Evolutionary conservation across 2,888 invertebrate genomes (phyloP), one percentile per base, ranked within the genome.

Genomic region (Sesamia inferens): DNA sequence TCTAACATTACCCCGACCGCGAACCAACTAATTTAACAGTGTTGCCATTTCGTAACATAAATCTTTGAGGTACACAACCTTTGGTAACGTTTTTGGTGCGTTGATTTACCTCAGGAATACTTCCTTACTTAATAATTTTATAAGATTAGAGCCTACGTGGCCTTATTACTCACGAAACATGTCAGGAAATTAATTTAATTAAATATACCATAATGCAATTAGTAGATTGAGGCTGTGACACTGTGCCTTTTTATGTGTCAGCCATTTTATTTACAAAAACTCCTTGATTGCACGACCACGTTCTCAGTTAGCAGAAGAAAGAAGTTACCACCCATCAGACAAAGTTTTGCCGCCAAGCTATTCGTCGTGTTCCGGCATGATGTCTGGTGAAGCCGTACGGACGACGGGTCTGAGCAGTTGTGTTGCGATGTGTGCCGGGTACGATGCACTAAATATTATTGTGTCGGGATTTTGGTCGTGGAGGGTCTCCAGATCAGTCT

Each of bases 21-120:
- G 65, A 68, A 71, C 85, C 76, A 83, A 85, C 87, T 85, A 83
- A 85, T 85, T 82, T 77, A 68, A 77, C 76, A 82, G 66, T 76
- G 85, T 82, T 74, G 72, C 79, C 75, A 76, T 83, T 80, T 72
- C 74, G 79, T 64, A 79, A 78, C 81, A 83, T 85, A 85, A 85
- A 83, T 85, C 83, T 80, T 82, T 31, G 76, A 65, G 79, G 74
- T 74, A 79, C 79, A 78, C 72, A 85, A 74, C 74, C 74, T 74
- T 57, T 79, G 75, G 76, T 78, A 76, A 74, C 63, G 71, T 76
- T 85, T 84, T 76, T 70, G 72, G 65, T 66, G 48, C 48, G 80
- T 61, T 74, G 55, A 51, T 67, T 79, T 84, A 68, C 58, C 68
- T 67, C 70, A 70, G 74, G 75, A 72, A 79, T 84, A 84, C 77